Percentiles rank a stretch among this genome's conserved stretches.
Conservation (phyloP, 53 echinoderm and acorn worm species). For the Zoroaster sp. region DNA sequence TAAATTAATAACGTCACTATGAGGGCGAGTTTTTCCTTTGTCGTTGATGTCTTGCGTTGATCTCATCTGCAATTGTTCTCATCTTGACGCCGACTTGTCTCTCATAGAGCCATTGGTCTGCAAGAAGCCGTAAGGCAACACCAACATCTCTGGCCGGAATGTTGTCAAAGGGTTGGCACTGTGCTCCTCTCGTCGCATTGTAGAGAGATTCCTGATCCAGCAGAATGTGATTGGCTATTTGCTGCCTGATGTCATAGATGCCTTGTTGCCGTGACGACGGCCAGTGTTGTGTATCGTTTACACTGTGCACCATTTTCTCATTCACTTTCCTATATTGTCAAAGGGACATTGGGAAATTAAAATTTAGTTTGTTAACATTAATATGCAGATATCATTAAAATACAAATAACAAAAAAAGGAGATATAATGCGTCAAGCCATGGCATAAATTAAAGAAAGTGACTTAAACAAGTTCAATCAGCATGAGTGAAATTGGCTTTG, state of each 20-base stretch:
- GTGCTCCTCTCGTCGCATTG: constrained; percentile 28
- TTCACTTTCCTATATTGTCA: background rate
- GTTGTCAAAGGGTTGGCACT: constrained; percentile 20
- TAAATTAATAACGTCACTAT: background rate
- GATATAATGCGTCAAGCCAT: no score
- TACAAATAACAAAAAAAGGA: no score
- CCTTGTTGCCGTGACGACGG: constrained; percentile 3
- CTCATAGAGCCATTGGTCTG: constrained; percentile 44
- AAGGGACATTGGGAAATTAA: no score
- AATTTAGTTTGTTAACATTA: no score
- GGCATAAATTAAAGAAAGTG: no score
- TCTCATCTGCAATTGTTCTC: constrained; percentile 47
- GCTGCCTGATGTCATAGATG: background rate
- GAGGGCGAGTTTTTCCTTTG: background rate
- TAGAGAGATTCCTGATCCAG: constrained; percentile 37
- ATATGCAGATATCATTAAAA: no score
- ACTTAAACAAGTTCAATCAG: no score
- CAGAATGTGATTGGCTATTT: constrained; percentile 16
- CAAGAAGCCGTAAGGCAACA: constrained; percentile 20
- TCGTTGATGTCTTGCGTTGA: constrained; percentile 25
- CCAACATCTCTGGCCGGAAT: constrained; percentile 33
- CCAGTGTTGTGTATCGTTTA: constrained; percentile 12
- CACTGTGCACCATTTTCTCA: constrained; percentile 44
- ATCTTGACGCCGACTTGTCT: constrained; percentile 39
- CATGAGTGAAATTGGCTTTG: no score